Evolutionary conservation across 2,113 vertebrate species (phyloP), one percentile per base, ranked within the genome.

Genomic region (Tetrao urogallus): DNA sequence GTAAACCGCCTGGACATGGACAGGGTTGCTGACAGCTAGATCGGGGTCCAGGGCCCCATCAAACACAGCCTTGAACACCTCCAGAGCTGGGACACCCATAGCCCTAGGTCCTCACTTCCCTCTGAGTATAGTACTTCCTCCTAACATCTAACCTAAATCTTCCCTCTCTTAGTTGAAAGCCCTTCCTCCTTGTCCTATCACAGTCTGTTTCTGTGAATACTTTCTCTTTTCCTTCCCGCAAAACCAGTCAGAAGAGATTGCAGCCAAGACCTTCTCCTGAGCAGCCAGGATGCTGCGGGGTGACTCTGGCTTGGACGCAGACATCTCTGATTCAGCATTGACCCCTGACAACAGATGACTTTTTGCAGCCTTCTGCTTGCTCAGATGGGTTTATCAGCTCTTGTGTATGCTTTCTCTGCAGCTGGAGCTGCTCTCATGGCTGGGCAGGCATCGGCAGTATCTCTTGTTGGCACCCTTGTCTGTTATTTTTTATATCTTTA

Each of bases 401-500:
- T 89, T 1, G 1, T 8, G 1, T 22, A 42, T 0, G 0, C 75
- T 95, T 91, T 79, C 67, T 91, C 38, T 85, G 84, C 91, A 87
- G 87, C 93, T 95, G 94, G 64, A 85, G 75, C 64, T 0, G 5
- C 71, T 73, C 87, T 84, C 79, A 70, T 1, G 6, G 17, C 54
- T 2, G 0, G 45, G 69, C 79, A 71, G 47, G 40, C 56, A 54
- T 56, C 48, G 3, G 1, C 64, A 0, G 6, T 38, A 24, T n/a
- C 78, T 92, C 8, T 2, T 60, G 30, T 65, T 60, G 60, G 47
- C 60, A 91, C 42, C 25, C 50, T 15, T 61, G 67, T 42, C 34
- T 32, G 17, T 67, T 86, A 81, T 77, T 91, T 91, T 89, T 71
- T 82, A 14, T 77, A 73, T 77, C 89, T 89, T 92, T 74, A 79